A percentile compares a stretch with the other conserved stretches of the same genome.
Conservation (phyloP, 2,888 invertebrate genomes). For the Pomacea canaliculata region DNA sequence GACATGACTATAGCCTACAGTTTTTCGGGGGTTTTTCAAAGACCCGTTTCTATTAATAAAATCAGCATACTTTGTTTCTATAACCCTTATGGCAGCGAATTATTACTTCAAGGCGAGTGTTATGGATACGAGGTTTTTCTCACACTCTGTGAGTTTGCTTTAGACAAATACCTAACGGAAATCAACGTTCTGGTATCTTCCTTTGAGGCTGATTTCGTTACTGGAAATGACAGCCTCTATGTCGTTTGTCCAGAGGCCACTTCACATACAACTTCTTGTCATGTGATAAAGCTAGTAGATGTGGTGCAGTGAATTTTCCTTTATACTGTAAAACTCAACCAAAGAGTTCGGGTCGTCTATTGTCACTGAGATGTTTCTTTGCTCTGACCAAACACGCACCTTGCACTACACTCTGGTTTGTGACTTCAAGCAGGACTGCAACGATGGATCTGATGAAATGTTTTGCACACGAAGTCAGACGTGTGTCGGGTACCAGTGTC, state of each 20-base stretch:
- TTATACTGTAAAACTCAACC: background rate
- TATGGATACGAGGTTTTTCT: too few relatives aligned
- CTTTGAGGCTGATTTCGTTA: too few relatives aligned
- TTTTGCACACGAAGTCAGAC: background rate
- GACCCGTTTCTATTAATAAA: too few relatives aligned
- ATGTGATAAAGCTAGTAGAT: constrained; percentile 13
- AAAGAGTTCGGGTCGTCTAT: too few relatives aligned
- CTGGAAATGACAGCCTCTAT: too few relatives aligned
- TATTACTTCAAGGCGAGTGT: too few relatives aligned
- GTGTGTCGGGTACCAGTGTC: background rate
- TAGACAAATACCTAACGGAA: too few relatives aligned
- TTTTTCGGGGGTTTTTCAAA: too few relatives aligned
- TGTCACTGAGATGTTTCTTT: constrained; percentile 4
- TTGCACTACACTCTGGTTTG: constrained; percentile 20
- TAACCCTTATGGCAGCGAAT: too few relatives aligned
- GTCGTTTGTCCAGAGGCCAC: background rate
- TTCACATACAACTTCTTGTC: constrained; percentile 5
- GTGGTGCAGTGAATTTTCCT: constrained; percentile 1
- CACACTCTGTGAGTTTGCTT: too few relatives aligned
- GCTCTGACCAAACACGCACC: constrained; percentile 1
- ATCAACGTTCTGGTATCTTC: too few relatives aligned
- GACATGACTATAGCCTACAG: background rate
- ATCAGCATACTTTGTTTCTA: too few relatives aligned
- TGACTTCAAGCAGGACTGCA: constrained; percentile 14
- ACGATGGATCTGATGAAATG: constrained; percentile 22